phyloP scores from a whole-genome alignment of 2,888 invertebrate species.

The Cryptocephalus primarius region DNA sequence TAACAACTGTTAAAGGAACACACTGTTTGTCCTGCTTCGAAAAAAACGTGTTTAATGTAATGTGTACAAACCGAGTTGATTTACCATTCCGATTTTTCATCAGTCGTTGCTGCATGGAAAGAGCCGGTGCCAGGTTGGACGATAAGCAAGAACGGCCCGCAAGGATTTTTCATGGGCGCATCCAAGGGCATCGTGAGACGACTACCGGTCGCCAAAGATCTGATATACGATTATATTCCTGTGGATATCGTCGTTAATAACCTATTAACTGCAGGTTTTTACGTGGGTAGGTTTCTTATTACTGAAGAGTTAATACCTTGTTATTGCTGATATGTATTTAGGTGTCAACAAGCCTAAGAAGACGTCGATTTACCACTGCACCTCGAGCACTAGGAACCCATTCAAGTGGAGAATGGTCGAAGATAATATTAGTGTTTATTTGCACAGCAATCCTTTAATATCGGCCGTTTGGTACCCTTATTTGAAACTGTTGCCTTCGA shows the following conservation, averaged over 20 bases:
- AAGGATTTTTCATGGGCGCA: slow-evolving; percentile 83
- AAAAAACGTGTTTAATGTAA: too few species aligned
- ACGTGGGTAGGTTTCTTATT: slow-evolving; percentile 44
- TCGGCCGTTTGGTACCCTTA: slow-evolving; percentile 81
- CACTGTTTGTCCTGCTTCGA: too few species aligned
- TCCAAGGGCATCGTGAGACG: slow-evolving; percentile 82
- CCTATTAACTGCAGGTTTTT: slow-evolving; percentile 71
- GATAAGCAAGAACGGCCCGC: slow-evolving; percentile 90
- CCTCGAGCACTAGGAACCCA: slow-evolving; percentile 80
- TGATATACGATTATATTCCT: slow-evolving; percentile 90
- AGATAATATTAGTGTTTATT: slow-evolving; percentile 50
- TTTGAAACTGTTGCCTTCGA: slow-evolving; percentile 59
- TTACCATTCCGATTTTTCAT: slow-evolving; percentile 8
- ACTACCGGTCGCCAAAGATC: slow-evolving; percentile 61
- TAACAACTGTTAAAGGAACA: too few species aligned
- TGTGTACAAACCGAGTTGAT: too few species aligned
- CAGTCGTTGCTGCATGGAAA: slow-evolving; percentile 72
- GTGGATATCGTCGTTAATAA: slow-evolving; percentile 87
- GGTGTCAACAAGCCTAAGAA: slow-evolving; percentile 29
- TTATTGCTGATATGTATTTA: slow-evolving; percentile 4
- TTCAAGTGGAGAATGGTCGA: slow-evolving; percentile 75
- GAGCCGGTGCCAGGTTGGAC: slow-evolving; percentile 89
- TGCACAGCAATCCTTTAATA: slow-evolving; percentile 70
- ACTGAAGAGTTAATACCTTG: background rate
- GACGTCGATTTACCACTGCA: slow-evolving; percentile 79